Evolutionary conservation across 1,140 invertebrate species (phyloP).

Genomic region (Pogonomyrmex californicus): DNA sequence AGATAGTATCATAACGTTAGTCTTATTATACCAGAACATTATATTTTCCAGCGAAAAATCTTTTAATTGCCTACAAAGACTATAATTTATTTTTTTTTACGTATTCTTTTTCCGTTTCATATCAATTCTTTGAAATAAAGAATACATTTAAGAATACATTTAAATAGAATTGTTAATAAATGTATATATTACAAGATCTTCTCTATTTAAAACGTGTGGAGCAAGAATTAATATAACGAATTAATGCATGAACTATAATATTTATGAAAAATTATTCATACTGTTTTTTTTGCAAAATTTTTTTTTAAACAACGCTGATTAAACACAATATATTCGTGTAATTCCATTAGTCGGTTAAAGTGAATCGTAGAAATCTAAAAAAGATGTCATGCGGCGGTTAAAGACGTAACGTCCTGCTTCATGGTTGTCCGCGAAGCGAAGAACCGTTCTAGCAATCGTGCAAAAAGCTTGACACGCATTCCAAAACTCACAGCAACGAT

Average conservation of each 20-base stretch:
- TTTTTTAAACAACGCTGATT: neutral
- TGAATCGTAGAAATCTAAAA: slow-evolving; percentile 22
- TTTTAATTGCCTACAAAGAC: neutral
- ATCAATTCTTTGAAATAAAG: slow-evolving; percentile 8
- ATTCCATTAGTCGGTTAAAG: neutral
- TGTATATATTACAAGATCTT: neutral
- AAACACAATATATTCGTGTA: neutral
- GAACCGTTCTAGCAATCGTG: slow-evolving; percentile 64
- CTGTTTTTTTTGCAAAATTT: neutral
- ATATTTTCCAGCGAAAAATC: neutral
- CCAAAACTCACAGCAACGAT: slow-evolving; percentile 25
- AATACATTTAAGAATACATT: neutral
- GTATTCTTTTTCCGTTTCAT: neutral
- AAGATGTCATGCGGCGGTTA: neutral
- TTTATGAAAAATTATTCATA: neutral
- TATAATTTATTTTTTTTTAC: slow-evolving; percentile 15
- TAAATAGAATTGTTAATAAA: neutral
- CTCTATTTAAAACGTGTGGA: neutral
- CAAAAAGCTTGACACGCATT: slow-evolving; percentile 75
- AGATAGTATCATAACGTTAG: neutral
- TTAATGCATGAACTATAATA: neutral
- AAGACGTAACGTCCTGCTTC: slow-evolving; percentile 41
- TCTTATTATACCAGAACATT: neutral
- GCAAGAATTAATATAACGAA: neutral
- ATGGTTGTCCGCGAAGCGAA: slow-evolving; percentile 51